These are phyloP conservation scores for Thera britannica DNA, from an alignment of 2,888 invertebrate species.

Conservation along the genomic window DNA sequence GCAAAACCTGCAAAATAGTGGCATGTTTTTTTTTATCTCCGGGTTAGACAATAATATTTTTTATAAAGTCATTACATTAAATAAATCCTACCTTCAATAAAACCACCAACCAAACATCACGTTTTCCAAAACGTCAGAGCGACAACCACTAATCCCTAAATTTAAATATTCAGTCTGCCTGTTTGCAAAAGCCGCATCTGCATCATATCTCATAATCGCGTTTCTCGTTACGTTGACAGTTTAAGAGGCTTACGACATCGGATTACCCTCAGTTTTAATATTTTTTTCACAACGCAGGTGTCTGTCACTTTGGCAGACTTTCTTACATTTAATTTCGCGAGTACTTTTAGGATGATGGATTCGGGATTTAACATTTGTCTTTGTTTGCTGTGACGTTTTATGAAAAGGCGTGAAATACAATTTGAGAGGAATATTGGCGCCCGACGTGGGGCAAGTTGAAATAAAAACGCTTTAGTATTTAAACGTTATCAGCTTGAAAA, in stretches of 20 bases:
- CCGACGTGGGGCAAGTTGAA: conserved; percentile 25
- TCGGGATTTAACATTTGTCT: conserved; percentile 44
- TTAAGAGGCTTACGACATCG: conserved; percentile 62
- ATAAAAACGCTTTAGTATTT: neutral
- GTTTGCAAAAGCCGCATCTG: conserved; percentile 47
- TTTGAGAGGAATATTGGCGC: conserved; percentile 24
- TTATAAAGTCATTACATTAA: conserved; percentile 6
- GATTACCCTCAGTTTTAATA: conserved; percentile 66
- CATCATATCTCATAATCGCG: conserved; percentile 59
- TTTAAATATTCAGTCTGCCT: conserved; percentile 39
- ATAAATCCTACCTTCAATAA: conserved; percentile 8
- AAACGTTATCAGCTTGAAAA: too few species aligned
- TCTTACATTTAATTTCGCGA: conserved; percentile 55
- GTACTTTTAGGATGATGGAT: conserved; percentile 52
- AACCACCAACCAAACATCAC: conserved; percentile 7
- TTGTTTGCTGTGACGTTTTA: conserved; percentile 32
- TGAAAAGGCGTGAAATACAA: conserved; percentile 24
- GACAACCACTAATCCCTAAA: conserved; percentile 34
- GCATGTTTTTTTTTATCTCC: too few species aligned
- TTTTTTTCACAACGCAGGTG: conserved; percentile 55
- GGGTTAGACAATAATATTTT: too few species aligned
- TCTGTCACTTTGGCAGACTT: conserved; percentile 54
- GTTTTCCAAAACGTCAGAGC: conserved; percentile 17
- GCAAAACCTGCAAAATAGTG: neutral
- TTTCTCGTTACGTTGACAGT: conserved; percentile 57